Evolutionary conservation across 2,888 invertebrate genomes (phyloP), one percentile per base, ranked within the genome.

Genomic region (Odontothrips loti): DNA sequence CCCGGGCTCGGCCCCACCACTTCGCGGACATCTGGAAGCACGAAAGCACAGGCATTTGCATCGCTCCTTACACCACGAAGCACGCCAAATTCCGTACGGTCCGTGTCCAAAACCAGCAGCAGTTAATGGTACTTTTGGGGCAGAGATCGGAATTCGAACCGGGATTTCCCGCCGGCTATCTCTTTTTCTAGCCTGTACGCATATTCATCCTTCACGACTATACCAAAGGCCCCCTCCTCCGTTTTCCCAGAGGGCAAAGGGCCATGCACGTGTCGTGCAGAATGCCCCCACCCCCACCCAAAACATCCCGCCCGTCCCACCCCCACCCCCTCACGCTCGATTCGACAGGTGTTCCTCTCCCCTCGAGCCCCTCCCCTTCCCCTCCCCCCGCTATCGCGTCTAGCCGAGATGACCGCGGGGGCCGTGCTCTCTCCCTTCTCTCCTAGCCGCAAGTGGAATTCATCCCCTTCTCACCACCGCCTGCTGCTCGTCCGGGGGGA

Each of bases 1-100:
- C 89, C 82, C 87, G 86, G 83, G 88, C 81, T 83, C 86, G 84
- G 84, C 86, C 86, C 83, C 86, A 86, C 86, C 87, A 87, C 85
- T 83, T 82, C 20, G 79, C 81, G 27, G 23, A 27, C 68, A 75
- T 75, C 68, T 75, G 27, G 4, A 12, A 27, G 27, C 0, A 27
- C 23, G 8, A 10, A 12, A 75, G 51, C 51, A 48, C 48, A 48
- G 48, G 8, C 48, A 12, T 48, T 48, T 48, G 8, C 48, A 12
- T 48, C 48, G 48, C 48, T 48, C 48, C 48, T 11, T n/a, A n/a
- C n/a, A n/a, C n/a, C n/a, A n/a, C n/a, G n/a, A n/a, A n/a, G n/a
- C n/a, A n/a, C n/a, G n/a, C n/a, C n/a, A n/a, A n/a, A n/a, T n/a
- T n/a, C n/a, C n/a, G n/a, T n/a, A n/a, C n/a, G n/a, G n/a, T n/a